These are phyloP conservation scores for Ictidomys tridecemlineatus DNA, from an alignment of 2,113 vertebrate genomes.

Conservation along the genomic window DNA sequence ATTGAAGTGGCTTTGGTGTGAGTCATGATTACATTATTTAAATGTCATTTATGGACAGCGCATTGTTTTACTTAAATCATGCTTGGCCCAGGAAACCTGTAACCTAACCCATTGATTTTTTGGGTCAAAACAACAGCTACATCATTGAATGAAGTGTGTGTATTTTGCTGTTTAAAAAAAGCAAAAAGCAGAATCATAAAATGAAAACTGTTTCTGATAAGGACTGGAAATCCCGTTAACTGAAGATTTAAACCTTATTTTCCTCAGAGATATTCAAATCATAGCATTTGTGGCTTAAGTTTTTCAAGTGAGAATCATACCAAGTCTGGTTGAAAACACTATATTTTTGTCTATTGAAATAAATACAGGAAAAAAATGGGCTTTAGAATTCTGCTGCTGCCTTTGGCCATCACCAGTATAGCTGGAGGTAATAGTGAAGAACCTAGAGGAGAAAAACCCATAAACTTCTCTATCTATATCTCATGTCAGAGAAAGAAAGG, in stretches of 20 bases:
- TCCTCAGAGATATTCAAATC: constrained; percentile 42
- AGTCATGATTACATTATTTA: constrained; percentile 73
- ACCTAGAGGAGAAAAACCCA: background rate
- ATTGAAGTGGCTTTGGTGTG: constrained; percentile 74
- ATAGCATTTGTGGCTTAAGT: background rate
- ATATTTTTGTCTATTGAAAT: constrained; percentile 9
- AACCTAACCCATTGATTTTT: constrained; percentile 46
- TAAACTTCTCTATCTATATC: background rate
- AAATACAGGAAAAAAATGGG: background rate
- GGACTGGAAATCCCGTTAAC: constrained; percentile 35
- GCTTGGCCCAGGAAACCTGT: constrained; percentile 50
- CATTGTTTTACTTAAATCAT: constrained; percentile 77
- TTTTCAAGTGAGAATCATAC: background rate
- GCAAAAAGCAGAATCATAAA: constrained; percentile 42
- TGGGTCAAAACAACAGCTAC: constrained; percentile 56
- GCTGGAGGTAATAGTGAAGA: background rate
- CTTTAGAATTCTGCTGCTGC: background rate
- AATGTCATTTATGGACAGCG: constrained; percentile 34
- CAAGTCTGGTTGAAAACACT: constrained; percentile 23
- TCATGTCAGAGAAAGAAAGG: background rate
- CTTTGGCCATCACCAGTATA: background rate
- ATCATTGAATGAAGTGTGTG: constrained; percentile 63
- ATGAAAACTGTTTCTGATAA: constrained; percentile 60
- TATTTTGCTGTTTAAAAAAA: constrained; percentile 54
- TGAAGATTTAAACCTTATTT: constrained; percentile 49